These are phyloP conservation scores for Tipula helvola DNA, from an alignment of 2,888 invertebrate species.

Conservation along the genomic window DNA sequence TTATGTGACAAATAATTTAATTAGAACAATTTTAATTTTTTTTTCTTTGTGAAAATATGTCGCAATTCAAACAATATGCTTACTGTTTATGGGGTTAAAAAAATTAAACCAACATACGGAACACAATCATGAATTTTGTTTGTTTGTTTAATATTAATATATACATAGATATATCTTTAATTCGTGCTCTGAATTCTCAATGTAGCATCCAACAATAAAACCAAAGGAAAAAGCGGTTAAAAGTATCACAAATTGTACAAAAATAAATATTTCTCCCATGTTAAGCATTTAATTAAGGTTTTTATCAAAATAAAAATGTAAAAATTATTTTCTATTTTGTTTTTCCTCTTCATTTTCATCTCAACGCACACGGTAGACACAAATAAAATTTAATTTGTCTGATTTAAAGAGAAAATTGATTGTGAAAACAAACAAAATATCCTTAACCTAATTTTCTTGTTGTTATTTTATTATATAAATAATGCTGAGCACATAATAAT, in stretches of 20 bases:
- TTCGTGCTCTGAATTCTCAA: background rate
- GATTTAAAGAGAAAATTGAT: conserved; percentile 4
- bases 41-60: background rate
- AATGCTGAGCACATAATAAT: background rate
- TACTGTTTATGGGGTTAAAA: background rate
- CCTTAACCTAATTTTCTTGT: background rate
- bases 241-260: background rate
- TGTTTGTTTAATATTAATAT: no score
- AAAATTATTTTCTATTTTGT: background rate
- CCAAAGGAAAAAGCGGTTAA: background rate
- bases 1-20: background rate
- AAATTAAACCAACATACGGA: background rate
- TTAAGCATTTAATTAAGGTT: background rate
- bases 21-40: background rate
- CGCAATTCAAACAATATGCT: background rate
- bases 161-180: background rate
- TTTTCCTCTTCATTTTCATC: background rate
- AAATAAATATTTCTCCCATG: background rate
- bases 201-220: background rate
- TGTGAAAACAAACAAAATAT: background rate
- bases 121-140: background rate
- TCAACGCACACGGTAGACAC: background rate
- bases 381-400: background rate
- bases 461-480: background rate
- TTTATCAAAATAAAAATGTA: background rate